A percentile compares a stretch with the other conserved stretches of the same genome.
Evolutionary conservation across 2,797 vertebrate species (phyloP).

Genomic region (Pantherophis vulpinus): DNA sequence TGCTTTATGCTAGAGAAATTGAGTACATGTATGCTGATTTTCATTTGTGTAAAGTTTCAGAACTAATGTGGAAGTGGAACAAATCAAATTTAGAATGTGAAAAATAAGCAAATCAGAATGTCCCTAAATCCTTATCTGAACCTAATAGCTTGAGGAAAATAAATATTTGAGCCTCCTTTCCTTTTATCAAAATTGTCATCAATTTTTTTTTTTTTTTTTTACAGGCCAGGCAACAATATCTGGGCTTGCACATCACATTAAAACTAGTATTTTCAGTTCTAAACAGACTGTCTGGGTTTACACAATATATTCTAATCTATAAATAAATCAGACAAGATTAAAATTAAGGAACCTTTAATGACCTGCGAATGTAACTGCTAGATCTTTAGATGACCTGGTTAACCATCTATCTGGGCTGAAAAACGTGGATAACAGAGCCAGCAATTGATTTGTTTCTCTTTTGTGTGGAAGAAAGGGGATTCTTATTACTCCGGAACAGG

Average conservation of each 20-base stretch:
- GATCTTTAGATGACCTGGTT: not conserved
- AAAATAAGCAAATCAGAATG: not conserved
- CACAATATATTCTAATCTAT: not conserved
- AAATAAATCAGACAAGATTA: not conserved
- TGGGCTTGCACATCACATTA: not conserved
- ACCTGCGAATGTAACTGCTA: not conserved
- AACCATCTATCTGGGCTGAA: not conserved
- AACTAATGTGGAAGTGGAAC: not conserved
- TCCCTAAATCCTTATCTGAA: not conserved
- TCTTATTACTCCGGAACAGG: not conserved
- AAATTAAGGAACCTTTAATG: not conserved
- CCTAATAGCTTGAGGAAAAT: not conserved
- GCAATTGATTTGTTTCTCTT: not conserved
- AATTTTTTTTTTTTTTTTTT: not conserved
- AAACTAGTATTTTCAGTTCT: not conserved
- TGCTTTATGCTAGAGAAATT: not conserved
- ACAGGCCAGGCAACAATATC: not conserved
- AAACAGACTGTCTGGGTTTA: not conserved
- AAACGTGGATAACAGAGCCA: not conserved
- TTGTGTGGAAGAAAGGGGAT: not conserved
- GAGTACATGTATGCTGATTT: not conserved
- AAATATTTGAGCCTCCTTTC: not conserved
- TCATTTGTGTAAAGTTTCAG: not conserved
- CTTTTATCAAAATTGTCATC: not conserved
- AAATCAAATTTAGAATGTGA: not conserved